These are phyloP conservation scores for Oreochromis grahami DNA, from an alignment of 2,797 vertebrate species.

Conservation along the genomic window DNA sequence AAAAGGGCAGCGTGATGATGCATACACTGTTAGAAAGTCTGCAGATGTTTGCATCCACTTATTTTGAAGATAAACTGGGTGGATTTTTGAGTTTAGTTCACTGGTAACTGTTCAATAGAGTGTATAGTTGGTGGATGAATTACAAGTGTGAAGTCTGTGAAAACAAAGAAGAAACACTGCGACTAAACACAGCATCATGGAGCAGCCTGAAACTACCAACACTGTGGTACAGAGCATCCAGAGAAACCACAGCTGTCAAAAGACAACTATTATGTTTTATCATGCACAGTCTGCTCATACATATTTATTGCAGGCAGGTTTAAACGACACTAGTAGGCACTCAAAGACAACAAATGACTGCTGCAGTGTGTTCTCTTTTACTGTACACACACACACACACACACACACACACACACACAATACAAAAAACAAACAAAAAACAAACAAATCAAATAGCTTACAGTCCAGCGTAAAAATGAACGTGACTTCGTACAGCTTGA, in stretches of 20 bases:
- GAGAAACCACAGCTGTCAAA: not conserved
- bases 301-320: not conserved
- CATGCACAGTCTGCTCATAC: not conserved
- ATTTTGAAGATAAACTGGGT: not conserved
- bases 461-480: not conserved
- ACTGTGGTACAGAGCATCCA: not conserved
- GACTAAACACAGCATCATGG: not conserved
- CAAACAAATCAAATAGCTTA: not conserved
- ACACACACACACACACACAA: not conserved
- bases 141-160: not conserved
- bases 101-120: not conserved
- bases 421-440: not conserved
- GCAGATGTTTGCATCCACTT: not conserved
- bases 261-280: not conserved
- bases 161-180: not conserved
- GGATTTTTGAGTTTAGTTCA: not conserved
- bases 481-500: not conserved
- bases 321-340: not conserved
- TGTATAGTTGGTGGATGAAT: not conserved
- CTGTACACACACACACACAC: not conserved
- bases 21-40: not conserved
- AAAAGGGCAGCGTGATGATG: not conserved
- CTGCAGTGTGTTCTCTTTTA: not conserved
- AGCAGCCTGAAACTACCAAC: not conserved
- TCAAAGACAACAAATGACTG: not conserved